Percentiles rank a stretch among this genome's conserved stretches.
These are phyloP conservation scores for Bradysia coprophila DNA, from an alignment of 1,140 invertebrate species.

Conservation along the genomic window DNA sequence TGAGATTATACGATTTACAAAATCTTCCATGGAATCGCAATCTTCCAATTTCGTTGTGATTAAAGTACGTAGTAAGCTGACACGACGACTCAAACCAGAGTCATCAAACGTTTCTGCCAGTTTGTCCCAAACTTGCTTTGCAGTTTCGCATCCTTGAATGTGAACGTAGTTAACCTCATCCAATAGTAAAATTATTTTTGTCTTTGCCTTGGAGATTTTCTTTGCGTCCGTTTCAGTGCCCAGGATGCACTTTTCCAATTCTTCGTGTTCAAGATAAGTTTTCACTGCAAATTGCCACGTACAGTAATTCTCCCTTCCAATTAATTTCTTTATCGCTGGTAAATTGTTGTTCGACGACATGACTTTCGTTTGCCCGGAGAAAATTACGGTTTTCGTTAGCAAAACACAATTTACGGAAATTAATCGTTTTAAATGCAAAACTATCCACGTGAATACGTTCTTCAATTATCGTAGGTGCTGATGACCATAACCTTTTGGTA, in stretches of 20 bases:
- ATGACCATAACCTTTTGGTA: too few species aligned
- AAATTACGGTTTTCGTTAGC: too few species aligned
- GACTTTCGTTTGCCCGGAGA: too few species aligned
- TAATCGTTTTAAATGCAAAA: too few species aligned
- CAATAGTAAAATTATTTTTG: conserved; percentile 11
- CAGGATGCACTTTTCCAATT: conserved; percentile 3
- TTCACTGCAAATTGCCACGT: conserved; percentile 5
- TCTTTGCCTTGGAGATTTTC: conserved; percentile 7
- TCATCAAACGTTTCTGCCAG: conserved; percentile 15
- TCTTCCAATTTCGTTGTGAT: conserved; percentile 13
- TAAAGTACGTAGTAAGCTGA: conserved; percentile 13
- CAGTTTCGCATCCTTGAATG: conserved; percentile 8
- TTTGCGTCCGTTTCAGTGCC: conserved; percentile 10
- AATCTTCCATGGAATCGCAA: conserved; percentile 14
- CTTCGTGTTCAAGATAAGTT: conserved; percentile 6
- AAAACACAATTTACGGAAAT: too few species aligned
- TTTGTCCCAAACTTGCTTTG: conserved; percentile 13
- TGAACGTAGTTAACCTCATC: conserved; percentile 15
- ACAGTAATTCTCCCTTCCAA: too few species aligned
- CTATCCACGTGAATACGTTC: too few species aligned
- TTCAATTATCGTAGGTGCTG: too few species aligned
- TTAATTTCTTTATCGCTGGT: too few species aligned
- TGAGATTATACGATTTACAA: conserved; percentile 13
- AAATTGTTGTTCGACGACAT: too few species aligned
- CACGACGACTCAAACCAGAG: conserved; percentile 15